A percentile compares a stretch with the other conserved stretches of the same genome.
Evolutionary conservation across 2,113 vertebrate genomes (phyloP).

Genomic region (Galbula dea): DNA sequence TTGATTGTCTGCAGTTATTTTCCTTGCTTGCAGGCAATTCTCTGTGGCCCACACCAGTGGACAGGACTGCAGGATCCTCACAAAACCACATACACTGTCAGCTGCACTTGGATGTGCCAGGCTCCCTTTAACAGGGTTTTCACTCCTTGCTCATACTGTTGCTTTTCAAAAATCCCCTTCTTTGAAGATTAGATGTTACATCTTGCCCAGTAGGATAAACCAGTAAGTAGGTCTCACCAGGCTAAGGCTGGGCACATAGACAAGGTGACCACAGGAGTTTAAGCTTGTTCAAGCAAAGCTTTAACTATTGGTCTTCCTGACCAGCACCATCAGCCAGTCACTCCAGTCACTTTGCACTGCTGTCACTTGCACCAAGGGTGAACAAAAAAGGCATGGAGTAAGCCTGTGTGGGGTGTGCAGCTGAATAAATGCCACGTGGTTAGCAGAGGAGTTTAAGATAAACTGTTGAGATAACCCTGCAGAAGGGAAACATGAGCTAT

Average conservation of each 20-base stretch:
- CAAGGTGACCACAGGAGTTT: neutral
- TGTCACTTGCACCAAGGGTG: neutral
- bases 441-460: neutral
- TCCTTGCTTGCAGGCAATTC: neutral
- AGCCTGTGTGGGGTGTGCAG: neutral
- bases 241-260: neutral
- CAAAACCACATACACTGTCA: rapidly evolving
- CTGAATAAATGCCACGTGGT: neutral
- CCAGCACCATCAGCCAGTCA: neutral
- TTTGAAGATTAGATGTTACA: neutral
- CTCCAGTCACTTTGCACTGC: rapidly evolving
- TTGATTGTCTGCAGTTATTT: neutral
- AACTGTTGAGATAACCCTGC: neutral
- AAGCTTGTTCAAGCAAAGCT: neutral
- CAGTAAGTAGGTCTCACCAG: neutral
- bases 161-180: neutral
- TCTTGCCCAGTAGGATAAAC: neutral
- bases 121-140: neutral
- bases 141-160: rapidly evolving
- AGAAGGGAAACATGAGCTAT: neutral
- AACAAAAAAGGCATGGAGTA: neutral
- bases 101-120: neutral
- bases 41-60: neutral
- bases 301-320: neutral
- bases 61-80: neutral